These are phyloP conservation scores for Pardosa pseudoannulata DNA, from an alignment of 2,888 invertebrate species.

Conservation along the genomic window DNA sequence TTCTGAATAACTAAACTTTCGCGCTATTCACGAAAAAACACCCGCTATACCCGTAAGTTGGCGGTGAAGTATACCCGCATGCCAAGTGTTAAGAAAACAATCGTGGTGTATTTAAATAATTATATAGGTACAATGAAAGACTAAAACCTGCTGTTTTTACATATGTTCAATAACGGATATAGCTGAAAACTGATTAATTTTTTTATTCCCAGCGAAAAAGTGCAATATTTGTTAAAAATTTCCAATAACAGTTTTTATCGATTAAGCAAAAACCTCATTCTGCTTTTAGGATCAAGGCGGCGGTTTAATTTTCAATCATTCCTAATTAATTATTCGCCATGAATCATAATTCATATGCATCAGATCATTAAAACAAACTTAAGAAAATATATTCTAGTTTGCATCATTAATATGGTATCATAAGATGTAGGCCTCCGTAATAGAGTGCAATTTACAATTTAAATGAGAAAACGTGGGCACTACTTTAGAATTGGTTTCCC, in stretches of 20 bases:
- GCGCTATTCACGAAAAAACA: no score
- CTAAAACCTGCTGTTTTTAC: no score
- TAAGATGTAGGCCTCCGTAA: neutral
- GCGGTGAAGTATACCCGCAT: no score
- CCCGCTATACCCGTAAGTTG: no score
- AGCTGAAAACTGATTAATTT: neutral
- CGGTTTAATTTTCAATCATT: conserved; percentile 1
- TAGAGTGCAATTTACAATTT: neutral
- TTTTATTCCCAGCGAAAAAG: neutral
- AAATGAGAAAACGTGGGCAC: neutral
- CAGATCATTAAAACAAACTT: conserved; percentile 1
- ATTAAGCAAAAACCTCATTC: neutral
- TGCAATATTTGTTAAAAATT: neutral
- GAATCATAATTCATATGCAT: conserved; percentile 3
- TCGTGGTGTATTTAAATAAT: no score
- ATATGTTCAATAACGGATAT: neutral
- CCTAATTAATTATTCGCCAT: conserved; percentile 2
- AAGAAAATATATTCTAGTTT: neutral
- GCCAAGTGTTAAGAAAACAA: no score
- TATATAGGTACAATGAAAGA: no score
- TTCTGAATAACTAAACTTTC: no score
- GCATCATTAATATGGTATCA: neutral
- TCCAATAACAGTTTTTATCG: conserved; percentile 2
- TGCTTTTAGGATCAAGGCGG: neutral
- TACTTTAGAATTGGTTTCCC: no score